These are phyloP conservation scores for Nesoenas mayeri DNA, from an alignment of 2,113 vertebrate genomes.

Conservation along the genomic window DNA sequence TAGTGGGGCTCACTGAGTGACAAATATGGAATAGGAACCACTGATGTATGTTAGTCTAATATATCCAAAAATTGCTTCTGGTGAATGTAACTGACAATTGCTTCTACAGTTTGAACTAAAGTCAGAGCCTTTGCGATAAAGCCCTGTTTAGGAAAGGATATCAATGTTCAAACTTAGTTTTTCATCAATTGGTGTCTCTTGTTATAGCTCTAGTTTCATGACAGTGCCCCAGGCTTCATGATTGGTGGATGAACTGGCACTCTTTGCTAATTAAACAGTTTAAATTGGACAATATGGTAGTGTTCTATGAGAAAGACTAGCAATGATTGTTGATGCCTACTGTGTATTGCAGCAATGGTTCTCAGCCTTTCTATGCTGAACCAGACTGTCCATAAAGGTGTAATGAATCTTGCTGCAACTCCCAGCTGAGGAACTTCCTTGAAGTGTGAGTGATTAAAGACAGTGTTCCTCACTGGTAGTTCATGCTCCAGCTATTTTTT, in stretches of 20 bases:
- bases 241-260: not conserved
- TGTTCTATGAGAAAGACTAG: not conserved
- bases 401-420: not conserved
- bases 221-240: not conserved
- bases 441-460: not conserved
- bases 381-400: not conserved
- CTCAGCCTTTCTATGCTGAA: not conserved
- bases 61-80: not conserved
- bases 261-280: not conserved
- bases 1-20: not conserved
- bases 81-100: not conserved
- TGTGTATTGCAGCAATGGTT: not conserved
- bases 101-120: not conserved
- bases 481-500: not conserved
- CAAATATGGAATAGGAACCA: not conserved
- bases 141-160: not conserved
- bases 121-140: not conserved
- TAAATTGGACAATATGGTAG: not conserved
- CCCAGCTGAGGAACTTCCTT: not conserved
- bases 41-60: not conserved
- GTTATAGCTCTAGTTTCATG: not conserved
- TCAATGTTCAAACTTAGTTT: not conserved
- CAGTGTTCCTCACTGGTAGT: not conserved
- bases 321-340: not conserved
- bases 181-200: not conserved